These are phyloP conservation scores for Drosophila tani DNA, from an alignment of 1,140 invertebrate species.

Conservation along the genomic window DNA sequence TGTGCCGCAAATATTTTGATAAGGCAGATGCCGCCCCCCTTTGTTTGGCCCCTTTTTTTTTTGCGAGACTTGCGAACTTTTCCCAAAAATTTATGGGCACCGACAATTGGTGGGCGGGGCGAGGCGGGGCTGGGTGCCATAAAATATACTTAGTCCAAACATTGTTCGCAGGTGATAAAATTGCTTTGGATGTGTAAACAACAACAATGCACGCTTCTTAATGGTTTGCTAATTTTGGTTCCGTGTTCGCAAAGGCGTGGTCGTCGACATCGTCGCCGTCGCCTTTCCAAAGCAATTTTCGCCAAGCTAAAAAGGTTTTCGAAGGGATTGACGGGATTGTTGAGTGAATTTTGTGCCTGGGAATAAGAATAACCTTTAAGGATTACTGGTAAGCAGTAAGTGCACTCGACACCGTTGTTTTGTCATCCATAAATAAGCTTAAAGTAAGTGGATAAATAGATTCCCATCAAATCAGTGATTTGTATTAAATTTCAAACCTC, in stretches of 20 bases:
- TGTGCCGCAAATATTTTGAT: slow-evolving; percentile 63
- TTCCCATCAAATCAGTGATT: not conserved
- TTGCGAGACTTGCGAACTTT: slow-evolving; percentile 19
- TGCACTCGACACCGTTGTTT: slow-evolving; percentile 11
- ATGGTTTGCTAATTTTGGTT: slow-evolving; percentile 56
- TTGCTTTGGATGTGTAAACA: slow-evolving; percentile 52
- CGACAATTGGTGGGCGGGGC: slow-evolving; percentile 40
- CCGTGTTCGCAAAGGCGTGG: slow-evolving; percentile 40
- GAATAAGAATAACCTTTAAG: slow-evolving; percentile 26
- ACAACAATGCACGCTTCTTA: slow-evolving; percentile 51
- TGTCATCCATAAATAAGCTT: slow-evolving; percentile 8
- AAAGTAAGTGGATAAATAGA: slow-evolving; percentile 12
- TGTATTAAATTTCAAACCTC: too few species aligned
- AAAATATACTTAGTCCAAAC: slow-evolving; percentile 51
- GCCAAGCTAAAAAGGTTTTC: slow-evolving; percentile 24
- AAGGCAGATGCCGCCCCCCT: slow-evolving; percentile 37
- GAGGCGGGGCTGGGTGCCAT: slow-evolving; percentile 39
- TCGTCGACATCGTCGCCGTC: not conserved
- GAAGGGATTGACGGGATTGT: slow-evolving; percentile 28
- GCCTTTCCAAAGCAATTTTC: slow-evolving; percentile 34
- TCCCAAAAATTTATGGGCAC: slow-evolving; percentile 58
- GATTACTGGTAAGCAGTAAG: slow-evolving; percentile 1
- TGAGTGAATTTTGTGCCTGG: slow-evolving; percentile 4
- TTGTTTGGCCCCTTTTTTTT: not conserved
- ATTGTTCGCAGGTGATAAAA: slow-evolving; percentile 51